Evolutionary conservation across 2,113 vertebrate genomes (phyloP).

Genomic region (Tachycineta bicolor): DNA sequence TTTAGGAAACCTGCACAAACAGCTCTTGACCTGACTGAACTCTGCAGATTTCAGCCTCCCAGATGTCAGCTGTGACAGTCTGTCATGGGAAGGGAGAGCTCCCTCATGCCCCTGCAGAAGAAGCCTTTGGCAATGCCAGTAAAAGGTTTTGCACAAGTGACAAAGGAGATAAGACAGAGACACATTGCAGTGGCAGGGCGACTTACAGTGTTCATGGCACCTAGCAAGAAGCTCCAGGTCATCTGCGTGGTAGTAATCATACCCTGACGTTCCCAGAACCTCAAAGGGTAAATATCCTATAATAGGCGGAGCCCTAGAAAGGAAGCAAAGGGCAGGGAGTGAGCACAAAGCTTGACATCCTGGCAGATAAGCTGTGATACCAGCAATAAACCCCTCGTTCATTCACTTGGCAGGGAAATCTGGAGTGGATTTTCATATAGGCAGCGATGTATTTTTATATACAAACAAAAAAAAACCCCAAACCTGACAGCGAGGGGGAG

Average conservation of each 20-base stretch:
- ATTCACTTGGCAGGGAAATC: not conserved
- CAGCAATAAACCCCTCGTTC: not conserved
- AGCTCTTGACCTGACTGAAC: not conserved
- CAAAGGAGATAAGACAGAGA: not conserved
- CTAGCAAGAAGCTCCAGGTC: conserved; percentile 88
- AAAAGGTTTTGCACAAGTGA: not conserved
- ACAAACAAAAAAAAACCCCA: not conserved
- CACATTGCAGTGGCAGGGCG: not conserved
- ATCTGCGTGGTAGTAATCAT: conserved; percentile 91
- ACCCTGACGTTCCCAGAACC: conserved; percentile 87
- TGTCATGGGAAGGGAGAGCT: not conserved
- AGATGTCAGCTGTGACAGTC: not conserved
- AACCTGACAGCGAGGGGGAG: not conserved
- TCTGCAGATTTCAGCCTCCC: not conserved
- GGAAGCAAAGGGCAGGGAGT: conserved; percentile 35
- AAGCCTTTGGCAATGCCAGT: not conserved
- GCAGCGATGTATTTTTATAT: not conserved
- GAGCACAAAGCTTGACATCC: not conserved
- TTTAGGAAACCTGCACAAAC: not conserved
- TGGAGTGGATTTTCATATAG: not conserved
- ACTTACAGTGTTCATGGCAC: conserved; percentile 89
- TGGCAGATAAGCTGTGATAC: not conserved
- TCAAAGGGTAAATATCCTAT: conserved; percentile 91
- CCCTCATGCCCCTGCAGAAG: not conserved
- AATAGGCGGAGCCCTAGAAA: conserved; percentile 84